Conservation (phyloP, 1,140 invertebrate genomes). For the Zophobas morio region DNA sequence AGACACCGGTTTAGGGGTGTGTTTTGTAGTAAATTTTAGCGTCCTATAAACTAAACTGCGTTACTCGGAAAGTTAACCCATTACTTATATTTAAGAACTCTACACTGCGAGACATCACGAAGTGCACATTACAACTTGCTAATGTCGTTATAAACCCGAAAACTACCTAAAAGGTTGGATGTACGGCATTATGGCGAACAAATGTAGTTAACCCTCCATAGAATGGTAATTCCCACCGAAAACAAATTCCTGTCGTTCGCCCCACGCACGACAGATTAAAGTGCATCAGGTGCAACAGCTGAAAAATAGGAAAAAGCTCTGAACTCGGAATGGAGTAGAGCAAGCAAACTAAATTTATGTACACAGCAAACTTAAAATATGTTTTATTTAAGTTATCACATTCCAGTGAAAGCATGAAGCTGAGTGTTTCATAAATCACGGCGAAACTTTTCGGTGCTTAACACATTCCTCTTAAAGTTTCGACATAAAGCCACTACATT, state of each 20-base stretch:
- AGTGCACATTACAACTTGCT: slow-evolving; percentile 45
- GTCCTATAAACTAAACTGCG: neutral
- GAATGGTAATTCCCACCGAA: slow-evolving; percentile 8
- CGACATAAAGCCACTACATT: slow-evolving; percentile 42
- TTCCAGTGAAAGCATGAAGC: slow-evolving; percentile 43
- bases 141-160: slow-evolving; percentile 47
- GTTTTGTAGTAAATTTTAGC: too few relatives aligned
- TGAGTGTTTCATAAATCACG: slow-evolving; percentile 44
- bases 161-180: slow-evolving; percentile 44
- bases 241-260: neutral
- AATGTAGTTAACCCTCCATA: slow-evolving; percentile 37
- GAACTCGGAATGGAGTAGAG: neutral
- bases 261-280: neutral
- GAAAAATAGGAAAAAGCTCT: slow-evolving; percentile 3
- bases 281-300: slow-evolving; percentile 1
- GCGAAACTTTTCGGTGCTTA: slow-evolving; percentile 34
- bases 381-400: slow-evolving; percentile 44
- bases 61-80: slow-evolving; percentile 18
- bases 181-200: slow-evolving; percentile 44
- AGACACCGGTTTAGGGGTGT: too few relatives aligned
- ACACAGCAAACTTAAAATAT: slow-evolving; percentile 25
- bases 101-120: slow-evolving; percentile 29
- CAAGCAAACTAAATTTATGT: slow-evolving; percentile 28
- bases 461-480: slow-evolving; percentile 45
- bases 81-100: slow-evolving; percentile 33